Base-by-base conservation (phyloP, 2,797 vertebrate genomes). In the Meriones psammophilus region DNA sequence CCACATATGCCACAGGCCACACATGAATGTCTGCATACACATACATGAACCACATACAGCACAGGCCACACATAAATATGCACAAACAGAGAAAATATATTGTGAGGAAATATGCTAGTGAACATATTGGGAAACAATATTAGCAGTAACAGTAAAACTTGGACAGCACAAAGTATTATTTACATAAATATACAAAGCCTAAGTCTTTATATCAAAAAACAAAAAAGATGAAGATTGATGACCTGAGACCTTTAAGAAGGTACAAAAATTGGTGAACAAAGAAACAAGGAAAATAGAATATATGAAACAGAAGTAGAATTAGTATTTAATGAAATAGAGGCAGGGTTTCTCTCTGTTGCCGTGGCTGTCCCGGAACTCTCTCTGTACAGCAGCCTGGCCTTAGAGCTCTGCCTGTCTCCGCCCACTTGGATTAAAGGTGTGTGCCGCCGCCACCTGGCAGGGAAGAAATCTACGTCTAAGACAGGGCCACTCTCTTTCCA, bases 401-500 rank as follows among this genome's bases (percentile, higher is more conserved):
- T 46, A 56, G 77, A 79, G 30, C 30, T 46, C 30, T 54, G 17
- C 30, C 76, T 78, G 28, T 1, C 28, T 77, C 76, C 10, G 8
- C 18, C 50, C 56, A 17, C 50, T 78, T 15, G 24, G 76, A 54
- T 18, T 78, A 77, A 77, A 54, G 28, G 10, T 0, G 0, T 50
- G 60, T 33, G 24, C 8, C 36, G 7, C 33, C 13, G n/a, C 84
- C 66, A 26, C 33, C 66, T 36, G 39, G 81, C 90, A 50, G 66
- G 24, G 7, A 66, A 64, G n/a, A 50, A 20, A 36, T 3, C 13
- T 8, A 69, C 0, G 83, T 39, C 36, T 88, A 68, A 89, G 33
- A 68, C 84, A 91, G 17, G 8, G 28, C 36, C 62, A 93, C 22
- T 87, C 39, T 77, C 50, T 95, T 95, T 94, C 68, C n/a, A 92